These are phyloP conservation scores for Drosophila tani DNA, from an alignment of 1,140 invertebrate genomes.

Conservation along the genomic window DNA sequence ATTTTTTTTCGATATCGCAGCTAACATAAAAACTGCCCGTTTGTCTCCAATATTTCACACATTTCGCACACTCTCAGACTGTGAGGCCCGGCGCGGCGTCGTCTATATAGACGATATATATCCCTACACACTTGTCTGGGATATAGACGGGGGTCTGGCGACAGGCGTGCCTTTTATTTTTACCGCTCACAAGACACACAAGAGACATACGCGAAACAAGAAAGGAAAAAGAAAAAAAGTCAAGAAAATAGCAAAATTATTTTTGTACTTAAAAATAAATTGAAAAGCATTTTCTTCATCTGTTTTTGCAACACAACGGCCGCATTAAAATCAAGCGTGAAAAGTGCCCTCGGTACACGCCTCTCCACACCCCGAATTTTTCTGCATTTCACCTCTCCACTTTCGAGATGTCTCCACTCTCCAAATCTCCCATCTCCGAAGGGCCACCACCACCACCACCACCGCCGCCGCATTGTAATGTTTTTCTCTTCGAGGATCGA, in stretches of 20 bases:
- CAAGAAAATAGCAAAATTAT: conserved; percentile 64
- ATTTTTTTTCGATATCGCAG: conserved; percentile 53
- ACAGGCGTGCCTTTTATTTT: conserved; percentile 58
- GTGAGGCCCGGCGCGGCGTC: conserved; percentile 16
- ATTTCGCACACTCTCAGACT: conserved; percentile 42
- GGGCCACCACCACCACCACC: conserved; percentile 1
- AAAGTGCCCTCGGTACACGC: conserved; percentile 39
- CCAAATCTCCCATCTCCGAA: conserved; percentile 18
- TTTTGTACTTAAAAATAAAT: conserved; percentile 84
- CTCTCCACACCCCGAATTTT: neutral
- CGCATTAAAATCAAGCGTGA: conserved; percentile 79
- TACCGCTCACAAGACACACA: conserved; percentile 37
- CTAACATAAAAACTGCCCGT: conserved; percentile 80
- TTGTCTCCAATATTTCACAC: conserved; percentile 84
- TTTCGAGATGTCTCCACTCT: conserved; percentile 27
- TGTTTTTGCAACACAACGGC: conserved; percentile 77
- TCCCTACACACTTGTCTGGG: conserved; percentile 36
- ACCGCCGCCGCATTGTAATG: conserved; percentile 16
- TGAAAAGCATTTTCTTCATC: conserved; percentile 82
- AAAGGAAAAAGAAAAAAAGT: conserved; percentile 18
- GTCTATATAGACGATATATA: conserved; percentile 53
- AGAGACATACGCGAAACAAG: conserved; percentile 11
- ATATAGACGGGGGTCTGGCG: conserved; percentile 40
- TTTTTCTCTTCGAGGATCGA: conserved; percentile 37
- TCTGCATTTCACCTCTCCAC: neutral